phyloP scores from a whole-genome alignment of 1,140 invertebrate genomes.

The Calliphora vicina region DNA sequence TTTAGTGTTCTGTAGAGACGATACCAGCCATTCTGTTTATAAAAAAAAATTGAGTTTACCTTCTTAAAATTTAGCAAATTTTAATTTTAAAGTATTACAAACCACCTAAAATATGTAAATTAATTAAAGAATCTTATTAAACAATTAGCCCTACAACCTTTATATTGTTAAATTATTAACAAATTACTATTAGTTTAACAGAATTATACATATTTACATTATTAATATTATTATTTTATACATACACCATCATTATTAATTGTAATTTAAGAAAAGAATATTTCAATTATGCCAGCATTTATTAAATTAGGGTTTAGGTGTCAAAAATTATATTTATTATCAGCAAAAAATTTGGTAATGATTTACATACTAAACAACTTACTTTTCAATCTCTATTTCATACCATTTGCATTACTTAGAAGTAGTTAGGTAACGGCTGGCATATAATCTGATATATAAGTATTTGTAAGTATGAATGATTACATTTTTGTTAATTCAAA shows the following conservation, averaged over 20 bases:
- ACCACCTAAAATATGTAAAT: neutral
- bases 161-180: neutral
- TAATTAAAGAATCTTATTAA: neutral
- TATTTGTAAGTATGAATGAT: no score
- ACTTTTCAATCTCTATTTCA: no score
- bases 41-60: neutral
- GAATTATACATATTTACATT: neutral
- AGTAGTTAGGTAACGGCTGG: no score
- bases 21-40: conserved; percentile 10
- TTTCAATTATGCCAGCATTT: no score
- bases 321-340: no score
- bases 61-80: neutral
- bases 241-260: neutral
- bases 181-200: neutral
- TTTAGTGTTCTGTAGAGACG: neutral
- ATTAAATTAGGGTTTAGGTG: no score
- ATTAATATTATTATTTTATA: neutral
- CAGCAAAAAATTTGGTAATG: no score
- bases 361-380: no score
- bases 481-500: no score
- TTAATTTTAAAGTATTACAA: neutral
- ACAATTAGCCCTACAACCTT: neutral
- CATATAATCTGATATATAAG: no score
- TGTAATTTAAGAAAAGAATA: no score
- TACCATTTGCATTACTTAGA: no score